Percentiles rank a stretch among this genome's conserved stretches.
These are phyloP conservation scores for Lacerta viridis DNA, from an alignment of 2,797 vertebrate genomes.

Conservation along the genomic window DNA sequence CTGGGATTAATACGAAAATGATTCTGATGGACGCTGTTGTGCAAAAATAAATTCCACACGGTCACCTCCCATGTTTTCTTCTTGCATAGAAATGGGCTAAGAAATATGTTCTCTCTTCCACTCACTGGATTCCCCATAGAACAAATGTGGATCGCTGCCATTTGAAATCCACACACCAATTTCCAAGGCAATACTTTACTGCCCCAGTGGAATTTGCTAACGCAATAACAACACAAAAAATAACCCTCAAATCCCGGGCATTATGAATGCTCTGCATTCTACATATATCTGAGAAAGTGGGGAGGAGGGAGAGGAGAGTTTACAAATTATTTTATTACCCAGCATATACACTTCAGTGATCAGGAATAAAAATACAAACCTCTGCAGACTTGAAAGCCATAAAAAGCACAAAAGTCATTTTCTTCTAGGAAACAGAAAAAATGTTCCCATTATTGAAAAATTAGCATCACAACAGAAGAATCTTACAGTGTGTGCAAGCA, in stretches of 20 bases:
- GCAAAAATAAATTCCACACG: background rate
- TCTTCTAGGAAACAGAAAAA: slow-evolving; percentile 3
- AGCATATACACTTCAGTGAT: slow-evolving; percentile 25
- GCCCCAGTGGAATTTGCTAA: slow-evolving; percentile 6
- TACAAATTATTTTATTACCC: slow-evolving; percentile 32
- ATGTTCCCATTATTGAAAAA: slow-evolving; percentile 26
- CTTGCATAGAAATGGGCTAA: background rate
- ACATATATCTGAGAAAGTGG: background rate
- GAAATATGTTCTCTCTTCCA: background rate
- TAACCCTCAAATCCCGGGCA: background rate
- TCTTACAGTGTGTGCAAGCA: background rate
- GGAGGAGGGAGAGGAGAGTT: background rate
- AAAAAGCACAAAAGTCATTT: background rate
- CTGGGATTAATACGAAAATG: slow-evolving; percentile 38
- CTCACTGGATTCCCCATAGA: background rate
- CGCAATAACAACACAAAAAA: background rate
- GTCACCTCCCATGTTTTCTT: background rate
- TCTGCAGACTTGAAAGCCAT: slow-evolving; percentile 32
- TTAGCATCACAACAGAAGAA: slow-evolving; percentile 10
- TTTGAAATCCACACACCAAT: slow-evolving; percentile 23
- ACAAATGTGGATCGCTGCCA: background rate
- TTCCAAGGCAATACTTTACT: slow-evolving; percentile 7
- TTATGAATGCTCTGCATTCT: slow-evolving; percentile 25
- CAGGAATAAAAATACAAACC: slow-evolving; percentile 49
- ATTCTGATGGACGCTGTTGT: background rate